A percentile compares a stretch with the other conserved stretches of the same genome.
phyloP scores from a whole-genome alignment of 2,888 invertebrate genomes.

The Meganola albula region DNA sequence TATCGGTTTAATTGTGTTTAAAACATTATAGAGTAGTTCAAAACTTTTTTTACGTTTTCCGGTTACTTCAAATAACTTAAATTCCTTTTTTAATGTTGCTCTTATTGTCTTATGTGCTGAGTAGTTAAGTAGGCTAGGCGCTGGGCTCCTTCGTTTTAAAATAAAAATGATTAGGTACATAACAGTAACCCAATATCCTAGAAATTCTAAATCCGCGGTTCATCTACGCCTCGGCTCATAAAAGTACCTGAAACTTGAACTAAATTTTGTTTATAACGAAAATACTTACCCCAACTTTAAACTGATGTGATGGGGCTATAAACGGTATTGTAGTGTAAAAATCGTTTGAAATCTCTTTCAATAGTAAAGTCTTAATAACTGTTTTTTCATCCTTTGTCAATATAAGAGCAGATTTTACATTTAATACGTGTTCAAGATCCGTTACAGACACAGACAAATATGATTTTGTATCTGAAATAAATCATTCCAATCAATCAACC shows the following conservation, averaged over 20 bases:
- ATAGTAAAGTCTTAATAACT: conserved; percentile 6
- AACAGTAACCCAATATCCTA: no score
- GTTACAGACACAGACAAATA: not conserved
- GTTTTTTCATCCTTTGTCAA: conserved; percentile 11
- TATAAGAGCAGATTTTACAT: conserved; percentile 11
- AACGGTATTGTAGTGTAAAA: conserved; percentile 21
- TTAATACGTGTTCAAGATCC: conserved; percentile 4
- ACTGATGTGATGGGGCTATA: conserved; percentile 16
- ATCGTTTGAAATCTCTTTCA: conserved; percentile 10
- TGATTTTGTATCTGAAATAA: not conserved
- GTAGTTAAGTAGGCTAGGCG: no score
- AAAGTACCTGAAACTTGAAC: not conserved
- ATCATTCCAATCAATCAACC: no score
- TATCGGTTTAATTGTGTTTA: no score
- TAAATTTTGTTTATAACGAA: not conserved
- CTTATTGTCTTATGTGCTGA: no score
- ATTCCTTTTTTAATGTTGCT: no score
- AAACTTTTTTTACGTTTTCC: no score
- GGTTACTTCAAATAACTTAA: no score
- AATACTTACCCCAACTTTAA: conserved; percentile 22
- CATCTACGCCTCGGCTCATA: not conserved
- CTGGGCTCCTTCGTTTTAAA: no score
- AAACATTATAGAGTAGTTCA: no score
- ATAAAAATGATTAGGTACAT: no score
- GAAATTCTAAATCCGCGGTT: no score